phyloP scores from a whole-genome alignment of 2,113 vertebrate species.

The Merops nubicus region DNA sequence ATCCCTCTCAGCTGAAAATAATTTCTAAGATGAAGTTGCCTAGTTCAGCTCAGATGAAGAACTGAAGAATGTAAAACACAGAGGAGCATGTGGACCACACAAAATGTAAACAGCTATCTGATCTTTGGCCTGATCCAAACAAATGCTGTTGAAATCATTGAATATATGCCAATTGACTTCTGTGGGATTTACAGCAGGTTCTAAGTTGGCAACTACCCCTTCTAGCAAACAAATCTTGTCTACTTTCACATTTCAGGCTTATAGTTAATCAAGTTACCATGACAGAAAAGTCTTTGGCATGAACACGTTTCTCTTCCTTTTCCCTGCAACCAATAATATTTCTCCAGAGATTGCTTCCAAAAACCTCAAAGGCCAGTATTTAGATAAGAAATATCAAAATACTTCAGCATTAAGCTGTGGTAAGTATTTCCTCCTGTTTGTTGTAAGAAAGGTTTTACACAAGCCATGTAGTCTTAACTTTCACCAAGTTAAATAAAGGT shows the following conservation, averaged over 20 bases:
- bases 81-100: slow-evolving; percentile 27
- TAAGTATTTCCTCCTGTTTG: slow-evolving; percentile 41
- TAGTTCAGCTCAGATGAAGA: slow-evolving; percentile 5
- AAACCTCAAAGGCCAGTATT: slow-evolving; percentile 33
- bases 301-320: slow-evolving; percentile 35
- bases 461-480: slow-evolving; percentile 45
- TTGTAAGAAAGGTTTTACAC: slow-evolving; percentile 30
- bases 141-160: slow-evolving; percentile 34
- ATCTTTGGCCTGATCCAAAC: slow-evolving; percentile 53
- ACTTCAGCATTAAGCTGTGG: slow-evolving; percentile 19
- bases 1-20: neutral
- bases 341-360: slow-evolving; percentile 16
- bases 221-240: slow-evolving; percentile 23
- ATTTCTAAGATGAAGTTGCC: neutral
- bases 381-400: slow-evolving; percentile 65
- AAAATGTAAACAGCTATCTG: slow-evolving; percentile 46
- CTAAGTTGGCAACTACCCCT: slow-evolving; percentile 20
- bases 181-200: slow-evolving; percentile 51
- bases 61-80: neutral
- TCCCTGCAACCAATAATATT: slow-evolving; percentile 38
- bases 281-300: slow-evolving; percentile 53
- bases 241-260: slow-evolving; percentile 41
- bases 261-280: slow-evolving; percentile 22
- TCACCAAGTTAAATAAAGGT: slow-evolving; percentile 57
- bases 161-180: slow-evolving; percentile 62